Base-by-base conservation (phyloP, 2,113 vertebrate genomes). In the Lepisosteus oculatus region DNA sequence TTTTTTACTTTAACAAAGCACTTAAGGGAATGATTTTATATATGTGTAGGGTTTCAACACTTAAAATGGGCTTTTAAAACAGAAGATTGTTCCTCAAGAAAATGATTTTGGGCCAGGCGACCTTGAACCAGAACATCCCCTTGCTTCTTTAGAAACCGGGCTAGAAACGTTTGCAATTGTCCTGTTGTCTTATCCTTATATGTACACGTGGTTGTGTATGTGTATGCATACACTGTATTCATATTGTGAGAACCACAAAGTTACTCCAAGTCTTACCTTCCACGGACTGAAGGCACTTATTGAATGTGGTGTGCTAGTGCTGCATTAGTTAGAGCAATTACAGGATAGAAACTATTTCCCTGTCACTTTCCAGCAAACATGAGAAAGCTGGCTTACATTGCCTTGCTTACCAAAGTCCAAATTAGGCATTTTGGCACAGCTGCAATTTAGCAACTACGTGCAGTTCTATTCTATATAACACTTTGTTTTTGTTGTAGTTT, bases 31-130 rank as follows among this genome's bases (percentile, higher is more conserved):
- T 54, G 51, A 9, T 12, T 29, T 8, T 55, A 9, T 43, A 12
- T 9, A 17, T 55, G 3, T 29, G n/a, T 8, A 54, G 13, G 51
- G 66, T 47, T 54, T 51, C 66, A 67, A 8, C 15, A 45, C 43
- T 6, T 65, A 42, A 41, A 14, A 65, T 14, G 43, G 43, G 61
- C 11, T 29, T 13, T 65, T 65, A 5, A 13, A 65, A 43, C 14
- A 43, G 62, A 29, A 70, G 81, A 80, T 77, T 75, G 56, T 80
- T 77, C 77, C 74, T 81, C n/a, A 80, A 85, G 80, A 80, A 77
- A 15, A 67, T 75, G 81, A 80, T 3, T 72, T 6, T 69, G 75
- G 54, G 45, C 29, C 43, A 57, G 7, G 68, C 70, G 72, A 61
- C 68, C n/a, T 67, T 3, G 15, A 5, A 4, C 17, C 71, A 80